Conservation (phyloP, 2,888 invertebrate genomes). For the Physocephala rufipes region DNA sequence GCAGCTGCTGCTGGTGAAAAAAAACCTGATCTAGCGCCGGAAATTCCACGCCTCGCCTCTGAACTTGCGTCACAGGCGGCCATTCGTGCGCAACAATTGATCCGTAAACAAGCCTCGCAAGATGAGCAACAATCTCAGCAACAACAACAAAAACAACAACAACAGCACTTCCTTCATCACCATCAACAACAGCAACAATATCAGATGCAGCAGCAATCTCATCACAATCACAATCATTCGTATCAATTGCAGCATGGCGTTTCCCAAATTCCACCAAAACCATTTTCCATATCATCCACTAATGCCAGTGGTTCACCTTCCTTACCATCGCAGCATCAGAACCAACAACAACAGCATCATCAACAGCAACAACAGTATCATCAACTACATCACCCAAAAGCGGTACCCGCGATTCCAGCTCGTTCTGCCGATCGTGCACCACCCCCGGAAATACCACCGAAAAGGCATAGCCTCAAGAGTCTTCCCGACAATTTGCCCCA, state of each 20-base stretch:
- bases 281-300: conserved; percentile 28
- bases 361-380: conserved; percentile 45
- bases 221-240: conserved; percentile 17
- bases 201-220: conserved; percentile 32
- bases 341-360: conserved; percentile 47
- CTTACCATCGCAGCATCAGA: conserved; percentile 45
- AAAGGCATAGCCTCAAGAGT: conserved; percentile 62
- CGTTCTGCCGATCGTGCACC: conserved; percentile 59
- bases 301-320: too few species aligned
- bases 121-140: conserved; percentile 47
- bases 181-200: background rate
- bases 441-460: conserved; percentile 66
- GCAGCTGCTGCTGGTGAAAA: conserved; percentile 45
- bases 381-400: conserved; percentile 52
- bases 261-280: conserved; percentile 49
- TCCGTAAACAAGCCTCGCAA: conserved; percentile 58
- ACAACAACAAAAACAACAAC: conserved; percentile 31
- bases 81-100: conserved; percentile 62
- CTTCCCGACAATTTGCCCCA: conserved; percentile 57
- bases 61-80: conserved; percentile 66
- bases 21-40: conserved; percentile 59
- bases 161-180: background rate
- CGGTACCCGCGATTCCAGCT: conserved; percentile 65
- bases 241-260: conserved; percentile 42
- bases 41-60: conserved; percentile 63